A percentile compares a stretch with the other conserved stretches of the same genome.
Conservation (phyloP, 2,113 vertebrate genomes). For the Pedionomus torquatus region DNA sequence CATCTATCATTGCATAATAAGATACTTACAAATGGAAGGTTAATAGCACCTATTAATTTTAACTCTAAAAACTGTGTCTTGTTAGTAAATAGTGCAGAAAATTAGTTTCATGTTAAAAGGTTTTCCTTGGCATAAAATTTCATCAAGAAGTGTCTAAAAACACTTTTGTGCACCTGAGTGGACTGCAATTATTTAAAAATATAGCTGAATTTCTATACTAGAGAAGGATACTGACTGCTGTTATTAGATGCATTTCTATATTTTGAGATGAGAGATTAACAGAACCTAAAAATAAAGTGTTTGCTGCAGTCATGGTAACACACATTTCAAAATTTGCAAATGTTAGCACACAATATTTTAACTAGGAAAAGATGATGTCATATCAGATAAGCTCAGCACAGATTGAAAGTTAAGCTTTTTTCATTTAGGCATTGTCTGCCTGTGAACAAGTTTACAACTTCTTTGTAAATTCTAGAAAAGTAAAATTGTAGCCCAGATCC, state of each 20-base stretch:
- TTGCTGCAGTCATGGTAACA: slow-evolving; percentile 45
- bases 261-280: slow-evolving; percentile 56
- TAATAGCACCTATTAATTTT: background rate
- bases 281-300: slow-evolving; percentile 57
- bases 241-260: background rate
- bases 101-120: background rate
- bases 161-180: background rate
- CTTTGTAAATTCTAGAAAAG: background rate
- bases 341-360: slow-evolving; percentile 9
- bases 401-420: background rate
- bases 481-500: background rate
- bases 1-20: background rate
- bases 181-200: background rate
- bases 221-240: slow-evolving; percentile 13
- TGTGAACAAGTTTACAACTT: background rate
- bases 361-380: background rate
- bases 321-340: slow-evolving; percentile 17
- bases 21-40: background rate
- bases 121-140: background rate
- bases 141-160: background rate
- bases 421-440: background rate
- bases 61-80: background rate
- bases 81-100: slow-evolving; percentile 15
- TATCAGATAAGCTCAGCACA: background rate
- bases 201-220: slow-evolving; percentile 6